Evolutionary conservation across 2,113 vertebrate species (phyloP), one percentile per base, ranked within the genome.

Genomic region (Hippocampus mohnikei): DNA sequence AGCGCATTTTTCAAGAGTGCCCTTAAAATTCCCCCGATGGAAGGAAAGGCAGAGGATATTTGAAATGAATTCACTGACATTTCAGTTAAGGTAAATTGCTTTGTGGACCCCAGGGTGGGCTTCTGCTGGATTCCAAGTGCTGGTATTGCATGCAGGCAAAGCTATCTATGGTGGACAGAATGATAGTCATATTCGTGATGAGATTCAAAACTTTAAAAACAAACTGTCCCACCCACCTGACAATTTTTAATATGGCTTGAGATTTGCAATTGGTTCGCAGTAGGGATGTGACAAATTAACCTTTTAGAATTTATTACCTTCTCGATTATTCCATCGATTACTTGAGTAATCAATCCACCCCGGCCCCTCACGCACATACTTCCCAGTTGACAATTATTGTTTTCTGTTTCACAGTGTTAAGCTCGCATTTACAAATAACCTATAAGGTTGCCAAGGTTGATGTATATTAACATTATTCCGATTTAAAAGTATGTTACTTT

Each of bases 131-230:
- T 62, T 62, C 20, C 9, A 63, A 76, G 69, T 25, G 42, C 62
- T 69, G 63, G 60, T 40, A 82, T n/a, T 79, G 78, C 64, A 74
- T 72, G 61, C 82, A 81, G 79, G 69, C 66, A 55, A 0, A 18
- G n/a, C 62, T 50, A 59, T 46, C 71, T 62, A 68, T 55, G 46
- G 69, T 67, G 63, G 63, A 73, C 67, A 66, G 73, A 82, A 76
- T 76, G 69, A 77, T 72, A 84, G 71, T 67, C 1, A 50, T 20
- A 18, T 66, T 75, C 69, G 76, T 42, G 48, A 72, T 73, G 56
- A 61, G 12, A 46, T 59, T 53, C 27, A 53, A 53, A n/a, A 60
- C 12, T 61, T 40, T 23, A 48, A 65, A 25, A 46, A 46, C 8
- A 27, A 25, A 65, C 41, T 46, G 23, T 16, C 21, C 42, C 5